A percentile compares a stretch with the other conserved stretches of the same genome.
These are phyloP conservation scores for Machimus atricapillus DNA, from an alignment of 2,888 invertebrate species.

Conservation along the genomic window DNA sequence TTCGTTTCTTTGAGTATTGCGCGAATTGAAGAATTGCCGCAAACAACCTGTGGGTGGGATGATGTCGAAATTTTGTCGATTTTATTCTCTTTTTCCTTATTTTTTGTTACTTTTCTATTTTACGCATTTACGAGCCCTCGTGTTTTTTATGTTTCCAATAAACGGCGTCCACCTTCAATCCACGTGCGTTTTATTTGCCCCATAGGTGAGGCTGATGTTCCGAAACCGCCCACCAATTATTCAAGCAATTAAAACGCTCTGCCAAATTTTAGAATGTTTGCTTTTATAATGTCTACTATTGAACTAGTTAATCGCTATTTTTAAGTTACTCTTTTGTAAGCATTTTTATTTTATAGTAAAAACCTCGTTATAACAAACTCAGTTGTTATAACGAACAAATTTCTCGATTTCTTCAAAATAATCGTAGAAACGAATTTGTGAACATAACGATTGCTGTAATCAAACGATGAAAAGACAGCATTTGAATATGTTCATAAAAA, in stretches of 20 bases:
- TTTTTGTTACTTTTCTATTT: neutral
- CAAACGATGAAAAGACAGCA: too few relatives aligned
- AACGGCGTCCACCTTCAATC: neutral
- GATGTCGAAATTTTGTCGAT: neutral
- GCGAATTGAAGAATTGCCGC: neutral
- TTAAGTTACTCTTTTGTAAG: neutral
- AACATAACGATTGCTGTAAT: too few relatives aligned
- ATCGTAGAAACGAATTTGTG: too few relatives aligned
- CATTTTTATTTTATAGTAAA: neutral
- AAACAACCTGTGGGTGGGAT: conserved; percentile 15
- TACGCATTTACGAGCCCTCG: conserved; percentile 23
- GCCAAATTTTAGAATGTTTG: neutral
- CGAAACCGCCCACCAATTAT: neutral
- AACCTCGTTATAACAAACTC: too few relatives aligned
- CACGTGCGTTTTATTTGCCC: neutral
- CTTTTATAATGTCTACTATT: neutral
- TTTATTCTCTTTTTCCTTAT: neutral
- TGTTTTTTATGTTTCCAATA: neutral
- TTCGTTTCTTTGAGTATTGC: neutral
- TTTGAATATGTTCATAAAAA: too few relatives aligned
- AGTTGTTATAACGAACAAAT: too few relatives aligned
- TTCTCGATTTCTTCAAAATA: too few relatives aligned
- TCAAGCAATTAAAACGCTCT: neutral
- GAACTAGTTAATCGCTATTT: neutral
- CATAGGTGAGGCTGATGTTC: neutral